A percentile compares a stretch with the other conserved stretches of the same genome.
Conservation (phyloP, 2,113 vertebrate genomes). For the Zosterops borbonicus region DNA sequence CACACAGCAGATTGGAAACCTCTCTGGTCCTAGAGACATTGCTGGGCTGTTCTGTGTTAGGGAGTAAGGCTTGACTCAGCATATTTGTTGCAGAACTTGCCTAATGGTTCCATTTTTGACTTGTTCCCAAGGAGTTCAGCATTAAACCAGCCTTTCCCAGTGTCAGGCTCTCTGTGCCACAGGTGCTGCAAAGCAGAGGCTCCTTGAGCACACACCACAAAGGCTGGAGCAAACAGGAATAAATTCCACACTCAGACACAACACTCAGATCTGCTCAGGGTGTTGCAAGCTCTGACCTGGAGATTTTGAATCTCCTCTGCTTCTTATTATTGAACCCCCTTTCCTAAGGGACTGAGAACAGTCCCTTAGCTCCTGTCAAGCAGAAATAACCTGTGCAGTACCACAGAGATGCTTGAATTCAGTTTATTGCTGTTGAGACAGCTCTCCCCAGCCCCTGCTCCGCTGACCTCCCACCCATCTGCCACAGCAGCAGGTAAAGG, state of each 20-base stretch:
- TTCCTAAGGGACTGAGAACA: background rate
- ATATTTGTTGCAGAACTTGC: background rate
- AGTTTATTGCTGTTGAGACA: background rate
- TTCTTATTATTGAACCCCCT: background rate
- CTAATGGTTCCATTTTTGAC: background rate
- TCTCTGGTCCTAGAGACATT: background rate
- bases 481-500: background rate
- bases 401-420: background rate
- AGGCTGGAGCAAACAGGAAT: background rate
- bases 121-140: background rate
- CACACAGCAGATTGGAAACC: background rate
- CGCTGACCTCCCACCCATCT: rapidly evolving
- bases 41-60: background rate
- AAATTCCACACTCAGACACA: background rate
- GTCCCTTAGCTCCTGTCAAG: background rate
- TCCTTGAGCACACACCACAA: rapidly evolving
- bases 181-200: background rate
- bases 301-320: background rate
- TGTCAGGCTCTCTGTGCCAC: background rate
- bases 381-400: background rate
- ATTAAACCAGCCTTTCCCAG: background rate
- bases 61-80: background rate
- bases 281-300: background rate
- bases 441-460: background rate
- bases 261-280: rapidly evolving